Conservation (phyloP, 2,888 invertebrate species). For the Caradrina clavipalpis region DNA sequence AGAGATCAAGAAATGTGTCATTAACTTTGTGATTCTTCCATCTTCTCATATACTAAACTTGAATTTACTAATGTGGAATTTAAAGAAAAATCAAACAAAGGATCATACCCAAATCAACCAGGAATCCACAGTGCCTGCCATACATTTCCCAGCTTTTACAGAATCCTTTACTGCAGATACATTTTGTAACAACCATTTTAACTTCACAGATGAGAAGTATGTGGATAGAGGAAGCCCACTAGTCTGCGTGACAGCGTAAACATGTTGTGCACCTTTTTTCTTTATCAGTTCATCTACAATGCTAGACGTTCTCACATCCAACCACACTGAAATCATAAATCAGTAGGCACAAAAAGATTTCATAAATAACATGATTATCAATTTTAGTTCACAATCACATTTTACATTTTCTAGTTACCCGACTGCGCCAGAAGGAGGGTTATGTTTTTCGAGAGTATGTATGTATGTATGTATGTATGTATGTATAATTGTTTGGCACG, state of each 20-base stretch:
- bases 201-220: slow-evolving; percentile 98
- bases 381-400: not conserved
- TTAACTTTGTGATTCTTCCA: not conserved
- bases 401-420: not conserved
- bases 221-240: slow-evolving; percentile 99
- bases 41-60: not conserved
- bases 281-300: slow-evolving; percentile 94
- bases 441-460: too few species aligned
- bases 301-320: slow-evolving; percentile 96
- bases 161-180: slow-evolving; percentile 94
- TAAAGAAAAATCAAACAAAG: not conserved
- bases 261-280: slow-evolving; percentile 81
- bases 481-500: too few species aligned
- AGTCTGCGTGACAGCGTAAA: slow-evolving; percentile 82
- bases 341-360: not conserved
- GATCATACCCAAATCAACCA: slow-evolving; percentile 97
- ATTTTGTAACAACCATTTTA: slow-evolving; percentile 98
- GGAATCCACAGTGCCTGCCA: slow-evolving; percentile 97
- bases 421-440: too few species aligned
- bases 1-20: not conserved
- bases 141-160: slow-evolving; percentile 92
- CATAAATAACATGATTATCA: not conserved
- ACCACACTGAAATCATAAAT: slow-evolving; percentile 94
- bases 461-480: too few species aligned
- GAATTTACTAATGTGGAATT: not conserved